Evolutionary conservation across 2,113 vertebrate genomes (phyloP), one percentile per base, ranked within the genome.

Genomic region (Cyanoderma ruficeps): DNA sequence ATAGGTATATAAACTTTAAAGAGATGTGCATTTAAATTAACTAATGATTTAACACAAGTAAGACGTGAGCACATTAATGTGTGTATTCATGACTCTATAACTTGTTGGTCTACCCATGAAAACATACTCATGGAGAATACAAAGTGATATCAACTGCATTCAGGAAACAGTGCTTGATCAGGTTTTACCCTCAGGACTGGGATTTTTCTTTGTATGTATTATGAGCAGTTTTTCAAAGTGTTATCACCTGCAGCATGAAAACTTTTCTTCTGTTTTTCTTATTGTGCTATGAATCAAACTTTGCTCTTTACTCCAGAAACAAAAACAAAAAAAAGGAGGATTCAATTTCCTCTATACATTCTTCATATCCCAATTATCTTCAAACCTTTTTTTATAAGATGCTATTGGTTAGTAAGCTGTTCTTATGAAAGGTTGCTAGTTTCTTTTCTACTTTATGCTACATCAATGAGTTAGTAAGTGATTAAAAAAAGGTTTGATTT

Each of bases 231-330:
- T 74, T 91, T 44, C 33, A 39, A 63, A 94, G 4, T 31, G 20
- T 56, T n/a, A 42, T 59, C 16, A 56, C 33, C 4, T 46, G 8
- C 30, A 55, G 10, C 0, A 0, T 68, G 44, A 92, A 78, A 15
- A 44, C 2, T 79, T 92, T 82, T 25, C 13, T 80, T 83, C 52
- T 71, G 14, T 67, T 89, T 94, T 57, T 20, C 14, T 49, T 52
- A 50, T 30, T 77, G 35, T 39, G 3, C 7, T 55, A 13, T 23
- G 35, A 83, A 44, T 55, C 10, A 50, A 75, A 65, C 11, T 3
- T 70, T 87, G 15, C 2, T 50, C 15, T 68, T 83, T 79, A 21
- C n/a, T 83, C 25, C 24, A n/a, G 42, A 59, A 78, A 50, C 4
- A 25, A 28, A 52, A 52, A 28, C 27, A 53, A n/a, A 13, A 49